A percentile compares a stretch with the other conserved stretches of the same genome.
These are phyloP conservation scores for Stichodactyla mertensii DNA, from an alignment of 64 coral and sea anemone species.

Conservation along the genomic window DNA sequence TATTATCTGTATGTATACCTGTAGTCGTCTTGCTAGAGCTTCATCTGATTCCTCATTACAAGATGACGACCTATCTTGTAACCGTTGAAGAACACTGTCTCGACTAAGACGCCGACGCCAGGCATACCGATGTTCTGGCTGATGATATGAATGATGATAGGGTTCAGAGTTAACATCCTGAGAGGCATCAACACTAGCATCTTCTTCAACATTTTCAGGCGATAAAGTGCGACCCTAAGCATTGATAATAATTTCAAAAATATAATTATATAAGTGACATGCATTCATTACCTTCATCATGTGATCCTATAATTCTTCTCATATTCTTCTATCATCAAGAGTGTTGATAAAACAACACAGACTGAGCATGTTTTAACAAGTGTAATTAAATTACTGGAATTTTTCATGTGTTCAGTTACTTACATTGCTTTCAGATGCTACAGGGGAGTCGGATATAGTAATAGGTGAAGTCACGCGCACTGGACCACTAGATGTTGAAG, in stretches of 20 bases:
- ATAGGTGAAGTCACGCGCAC: background rate
- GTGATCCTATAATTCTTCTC: too few species aligned
- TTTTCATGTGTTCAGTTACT: background rate
- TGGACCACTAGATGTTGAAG: background rate
- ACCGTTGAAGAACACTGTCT: conserved; percentile 18
- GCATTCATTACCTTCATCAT: too few species aligned
- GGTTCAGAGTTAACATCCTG: background rate
- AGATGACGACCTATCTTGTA: background rate
- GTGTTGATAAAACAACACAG: too few species aligned
- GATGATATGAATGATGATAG: background rate
- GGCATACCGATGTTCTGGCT: conserved; percentile 14
- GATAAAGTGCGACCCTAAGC: background rate
- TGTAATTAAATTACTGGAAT: too few species aligned
- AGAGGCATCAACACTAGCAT: background rate
- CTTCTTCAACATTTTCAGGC: background rate
- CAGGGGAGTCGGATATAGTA: background rate
- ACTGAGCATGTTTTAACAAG: too few species aligned
- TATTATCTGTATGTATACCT: background rate
- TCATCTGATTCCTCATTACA: conserved; percentile 29
- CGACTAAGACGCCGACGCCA: background rate
- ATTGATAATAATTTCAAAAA: too few species aligned
- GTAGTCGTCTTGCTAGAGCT: conserved; percentile 23
- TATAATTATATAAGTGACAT: too few species aligned
- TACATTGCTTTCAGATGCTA: background rate
- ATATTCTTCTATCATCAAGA: too few species aligned